Evolutionary conservation across 2,888 invertebrate genomes (phyloP).

Genomic region (Cantharis rufa): DNA sequence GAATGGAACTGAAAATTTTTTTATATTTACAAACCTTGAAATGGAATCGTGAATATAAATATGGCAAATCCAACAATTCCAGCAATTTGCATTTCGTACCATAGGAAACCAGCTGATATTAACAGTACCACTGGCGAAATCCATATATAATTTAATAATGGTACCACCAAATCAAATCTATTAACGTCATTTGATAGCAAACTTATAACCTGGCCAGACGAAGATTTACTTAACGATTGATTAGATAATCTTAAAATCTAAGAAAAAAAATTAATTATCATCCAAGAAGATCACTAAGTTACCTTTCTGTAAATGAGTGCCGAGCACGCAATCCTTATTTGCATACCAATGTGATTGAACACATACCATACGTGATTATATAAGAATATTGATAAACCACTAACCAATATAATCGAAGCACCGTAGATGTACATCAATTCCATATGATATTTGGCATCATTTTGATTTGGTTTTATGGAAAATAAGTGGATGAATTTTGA

Average conservation of each 20-base stretch:
- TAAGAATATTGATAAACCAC: neutral
- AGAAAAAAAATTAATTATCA: neutral
- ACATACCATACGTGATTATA: neutral
- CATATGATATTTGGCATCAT: neutral
- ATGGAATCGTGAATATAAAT: conserved; percentile 78
- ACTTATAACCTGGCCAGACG: conserved; percentile 92
- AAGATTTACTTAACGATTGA: conserved; percentile 69
- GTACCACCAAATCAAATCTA: conserved; percentile 83
- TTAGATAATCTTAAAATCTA: neutral
- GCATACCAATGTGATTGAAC: neutral
- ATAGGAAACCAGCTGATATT: conserved; percentile 78
- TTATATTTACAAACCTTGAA: too few relatives aligned
- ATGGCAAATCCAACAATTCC: conserved; percentile 78
- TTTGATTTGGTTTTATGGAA: neutral
- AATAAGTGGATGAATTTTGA: neutral
- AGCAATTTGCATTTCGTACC: conserved; percentile 72
- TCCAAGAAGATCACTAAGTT: neutral
- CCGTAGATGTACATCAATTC: neutral
- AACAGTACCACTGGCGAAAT: conserved; percentile 70
- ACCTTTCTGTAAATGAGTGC: neutral
- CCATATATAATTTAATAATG: conserved; percentile 87
- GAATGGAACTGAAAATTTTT: too few relatives aligned
- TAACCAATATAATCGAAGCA: neutral
- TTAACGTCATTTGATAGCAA: conserved; percentile 91
- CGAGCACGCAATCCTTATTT: neutral